Conservation (phyloP, 1,140 invertebrate species). For the Platyscapa corneri region DNA sequence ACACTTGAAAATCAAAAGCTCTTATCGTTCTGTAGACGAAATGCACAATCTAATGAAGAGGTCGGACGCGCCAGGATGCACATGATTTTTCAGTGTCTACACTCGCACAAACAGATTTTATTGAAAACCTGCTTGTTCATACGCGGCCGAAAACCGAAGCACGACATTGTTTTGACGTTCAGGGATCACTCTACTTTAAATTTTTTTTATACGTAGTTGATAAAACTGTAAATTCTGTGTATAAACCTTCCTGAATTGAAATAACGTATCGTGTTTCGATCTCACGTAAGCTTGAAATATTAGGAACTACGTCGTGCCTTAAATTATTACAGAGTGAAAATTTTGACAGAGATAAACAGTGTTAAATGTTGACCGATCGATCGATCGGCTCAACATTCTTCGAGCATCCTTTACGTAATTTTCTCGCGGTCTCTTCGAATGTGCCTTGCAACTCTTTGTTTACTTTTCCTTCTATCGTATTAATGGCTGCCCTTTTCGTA, state of each 20-base stretch:
- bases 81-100: not conserved
- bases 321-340: constrained; percentile 10
- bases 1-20: constrained; percentile 30
- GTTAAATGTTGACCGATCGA: constrained; percentile 26
- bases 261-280: constrained; percentile 24
- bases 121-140: not conserved
- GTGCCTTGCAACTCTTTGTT: constrained; percentile 41
- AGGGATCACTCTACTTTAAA: not conserved
- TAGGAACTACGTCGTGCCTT: not conserved
- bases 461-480: constrained; percentile 14
- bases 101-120: not conserved
- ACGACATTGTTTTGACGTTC: constrained; percentile 28
- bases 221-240: constrained; percentile 33
- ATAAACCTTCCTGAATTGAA: constrained; percentile 6
- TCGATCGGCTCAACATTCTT: constrained; percentile 5
- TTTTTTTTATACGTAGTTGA: constrained; percentile 26
- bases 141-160: not conserved
- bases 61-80: not conserved
- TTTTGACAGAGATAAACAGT: constrained; percentile 17
- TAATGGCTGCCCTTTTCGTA: not conserved
- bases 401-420: constrained; percentile 26
- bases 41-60: constrained; percentile 21
- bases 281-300: not conserved
- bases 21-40: constrained; percentile 8
- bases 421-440: constrained; percentile 46